Evolutionary conservation across 2,113 vertebrate genomes (phyloP), one percentile per base, ranked within the genome.

Genomic region (Brienomyrus longianalis): DNA sequence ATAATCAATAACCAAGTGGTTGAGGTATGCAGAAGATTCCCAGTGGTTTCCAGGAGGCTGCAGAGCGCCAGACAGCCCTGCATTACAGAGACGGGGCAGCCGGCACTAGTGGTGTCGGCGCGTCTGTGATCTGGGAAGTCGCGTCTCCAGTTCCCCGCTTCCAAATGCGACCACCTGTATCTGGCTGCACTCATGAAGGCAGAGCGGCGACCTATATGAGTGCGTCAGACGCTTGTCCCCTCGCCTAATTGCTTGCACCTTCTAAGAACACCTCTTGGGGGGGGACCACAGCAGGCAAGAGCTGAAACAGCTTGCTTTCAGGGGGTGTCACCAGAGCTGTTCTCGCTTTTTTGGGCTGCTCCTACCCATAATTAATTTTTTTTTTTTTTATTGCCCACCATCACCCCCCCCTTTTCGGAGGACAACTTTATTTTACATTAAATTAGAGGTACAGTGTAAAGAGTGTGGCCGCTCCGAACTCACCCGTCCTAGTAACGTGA

Each of bases 1-100:
- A 91, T 92, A 92, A 94, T 94, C 94, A 93, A 94, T 94, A 94
- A 91, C 90, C 88, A 86, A 74, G 43, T 89, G 91, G 89, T 91
- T 90, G 89, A 91, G 91, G 91, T 89, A 91, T 93, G 91, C 89
- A 90, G 91, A 88, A 85, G 86, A 83, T 90, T 91, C 86, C 89
- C 83, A 86, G 90, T 90, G 88, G 90, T 88, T 90, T 91, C 90
- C 56, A 89, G 91, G 91, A 92, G 90, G 90, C 90, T 56, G 87
- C 90, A 74, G 90, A 54, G 87, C 86, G 88, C 88, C 91, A 90
- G 91, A 90, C 91, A 90, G 54, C 45, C 80, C 88, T 66, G 90
- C 89, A 86, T 80, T 91, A 89, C 66, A 70, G 89, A 91, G 89
- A 89, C 56, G 31, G 89, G 92, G 91, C 15, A 31, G 80, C 39